Evolutionary conservation across 2,888 invertebrate genomes (phyloP), one percentile per base, ranked within the genome.

Genomic region (Mechanitis mazaeus): DNA sequence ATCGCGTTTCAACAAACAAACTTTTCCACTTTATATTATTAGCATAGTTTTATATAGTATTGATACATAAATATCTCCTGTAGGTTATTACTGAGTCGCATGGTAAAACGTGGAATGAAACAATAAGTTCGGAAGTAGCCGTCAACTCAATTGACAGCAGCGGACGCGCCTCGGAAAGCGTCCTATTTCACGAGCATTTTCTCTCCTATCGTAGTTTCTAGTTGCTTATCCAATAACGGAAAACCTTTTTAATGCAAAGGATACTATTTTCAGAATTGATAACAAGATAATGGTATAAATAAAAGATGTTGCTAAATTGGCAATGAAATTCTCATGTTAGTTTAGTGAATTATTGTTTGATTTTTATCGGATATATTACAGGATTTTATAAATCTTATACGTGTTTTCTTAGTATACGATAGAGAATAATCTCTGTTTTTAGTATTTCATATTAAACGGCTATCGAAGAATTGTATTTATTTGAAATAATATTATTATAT

Each of bases 101-200:
- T 31, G 64, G 58, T 47, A 59, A 57, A 63, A 55, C 55, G 57
- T 55, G 45, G 56, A 50, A 31, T 63, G 58, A 64, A 67, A 67
- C 67, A 67, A 65, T 67, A 59, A 67, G 65, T 67, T 65, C 63
- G 65, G 67, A 67, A 67, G 67, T 65, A 62, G 56, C 55, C 65
- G 64, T 58, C 67, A 64, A 65, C 58, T 67, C 60, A 63, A 63
- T 67, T 64, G 64, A 61, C 67, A 64, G 63, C 60, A 45, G 58
- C 54, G 63, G 62, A 64, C 58, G 56, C 54, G 63, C 57, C 60
- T 45, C 20, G 67, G 63, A 67, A 67, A 55, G 60, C 60, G 60
- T 63, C 61, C 60, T 59, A 55, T 58, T 67, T 58, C 65, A 63
- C 59, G 54, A 63, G 53, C 59, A 55, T 64, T 64, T 57, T 62